These are phyloP conservation scores for Aleiodes testaceus DNA, from an alignment of 2,888 invertebrate genomes.

Conservation along the genomic window DNA sequence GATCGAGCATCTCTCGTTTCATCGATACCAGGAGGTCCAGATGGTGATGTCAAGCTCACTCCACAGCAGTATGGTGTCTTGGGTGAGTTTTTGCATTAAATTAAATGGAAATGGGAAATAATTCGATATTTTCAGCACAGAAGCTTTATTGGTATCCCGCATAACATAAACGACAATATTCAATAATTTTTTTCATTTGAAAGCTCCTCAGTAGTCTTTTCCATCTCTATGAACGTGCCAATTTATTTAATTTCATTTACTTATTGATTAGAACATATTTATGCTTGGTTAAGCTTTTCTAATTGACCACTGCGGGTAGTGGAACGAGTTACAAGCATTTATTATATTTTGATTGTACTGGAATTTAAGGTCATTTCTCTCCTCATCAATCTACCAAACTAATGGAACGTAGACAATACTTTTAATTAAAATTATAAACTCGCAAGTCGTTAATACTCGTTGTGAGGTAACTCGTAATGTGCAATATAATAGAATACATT, in stretches of 20 bases:
- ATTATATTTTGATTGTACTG: slow-evolving; percentile 14
- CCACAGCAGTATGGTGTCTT: slow-evolving; percentile 92
- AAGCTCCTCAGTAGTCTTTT: slow-evolving; percentile 8
- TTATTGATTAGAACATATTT: not conserved
- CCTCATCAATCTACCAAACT: not conserved
- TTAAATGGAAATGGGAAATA: slow-evolving; percentile 4
- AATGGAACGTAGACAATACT: not conserved
- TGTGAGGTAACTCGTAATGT: slow-evolving; percentile 9
- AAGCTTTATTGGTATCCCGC: slow-evolving; percentile 37
- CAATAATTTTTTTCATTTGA: slow-evolving; percentile 1
- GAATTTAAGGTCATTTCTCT: slow-evolving; percentile 14
- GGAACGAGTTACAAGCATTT: slow-evolving; percentile 4
- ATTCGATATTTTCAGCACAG: slow-evolving; percentile 7
- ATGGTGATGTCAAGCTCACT: slow-evolving; percentile 80
- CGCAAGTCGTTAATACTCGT: slow-evolving; percentile 2
- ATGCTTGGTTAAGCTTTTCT: not conserved
- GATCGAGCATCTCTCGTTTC: slow-evolving; percentile 70
- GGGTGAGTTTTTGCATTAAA: slow-evolving; percentile 78
- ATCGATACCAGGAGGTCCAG: slow-evolving; percentile 71
- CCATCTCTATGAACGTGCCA: not conserved
- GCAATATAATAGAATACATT: not conserved
- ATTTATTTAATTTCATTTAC: not conserved
- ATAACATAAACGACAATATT: slow-evolving; percentile 32
- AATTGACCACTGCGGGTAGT: slow-evolving; percentile 10
- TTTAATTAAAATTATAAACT: slow-evolving; percentile 4